Conservation (phyloP, 1,140 invertebrate genomes). For the Platyura marginata region DNA sequence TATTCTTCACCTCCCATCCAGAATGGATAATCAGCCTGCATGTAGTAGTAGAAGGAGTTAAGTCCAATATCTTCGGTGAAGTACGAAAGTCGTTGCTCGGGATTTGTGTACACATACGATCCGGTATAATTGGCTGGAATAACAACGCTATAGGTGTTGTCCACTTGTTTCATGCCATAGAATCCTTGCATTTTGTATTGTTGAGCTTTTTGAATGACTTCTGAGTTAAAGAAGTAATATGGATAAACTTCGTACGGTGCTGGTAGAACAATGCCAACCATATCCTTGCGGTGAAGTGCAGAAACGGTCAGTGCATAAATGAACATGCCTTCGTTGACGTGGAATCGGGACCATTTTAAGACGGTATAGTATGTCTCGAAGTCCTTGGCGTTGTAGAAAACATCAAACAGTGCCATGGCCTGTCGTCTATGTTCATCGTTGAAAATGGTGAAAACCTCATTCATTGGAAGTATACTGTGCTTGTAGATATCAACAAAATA, state of each 20-base stretch:
- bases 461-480: slow-evolving; percentile 30
- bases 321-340: slow-evolving; percentile 41
- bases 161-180: slow-evolving; percentile 23
- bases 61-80: slow-evolving; percentile 54
- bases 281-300: slow-evolving; percentile 34
- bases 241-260: slow-evolving; percentile 42
- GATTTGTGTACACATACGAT: slow-evolving; percentile 26
- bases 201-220: slow-evolving; percentile 36
- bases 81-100: slow-evolving; percentile 38
- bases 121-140: slow-evolving; percentile 31
- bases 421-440: slow-evolving; percentile 39
- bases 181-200: slow-evolving; percentile 23
- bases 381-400: slow-evolving; percentile 48
- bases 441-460: slow-evolving; percentile 39
- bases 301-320: slow-evolving; percentile 35
- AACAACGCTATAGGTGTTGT: slow-evolving; percentile 21
- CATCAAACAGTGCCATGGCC: slow-evolving; percentile 39
- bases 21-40: slow-evolving; percentile 38
- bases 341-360: slow-evolving; percentile 34
- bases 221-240: slow-evolving; percentile 33
- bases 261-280: slow-evolving; percentile 34
- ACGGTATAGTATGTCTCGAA: slow-evolving; percentile 42
- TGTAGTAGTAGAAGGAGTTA: slow-evolving; percentile 48
- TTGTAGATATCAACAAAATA: slow-evolving; percentile 34
- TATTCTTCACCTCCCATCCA: slow-evolving; percentile 32